These are phyloP conservation scores for Macheiramphus alcinus DNA, from an alignment of 2,113 vertebrate genomes.

Conservation along the genomic window DNA sequence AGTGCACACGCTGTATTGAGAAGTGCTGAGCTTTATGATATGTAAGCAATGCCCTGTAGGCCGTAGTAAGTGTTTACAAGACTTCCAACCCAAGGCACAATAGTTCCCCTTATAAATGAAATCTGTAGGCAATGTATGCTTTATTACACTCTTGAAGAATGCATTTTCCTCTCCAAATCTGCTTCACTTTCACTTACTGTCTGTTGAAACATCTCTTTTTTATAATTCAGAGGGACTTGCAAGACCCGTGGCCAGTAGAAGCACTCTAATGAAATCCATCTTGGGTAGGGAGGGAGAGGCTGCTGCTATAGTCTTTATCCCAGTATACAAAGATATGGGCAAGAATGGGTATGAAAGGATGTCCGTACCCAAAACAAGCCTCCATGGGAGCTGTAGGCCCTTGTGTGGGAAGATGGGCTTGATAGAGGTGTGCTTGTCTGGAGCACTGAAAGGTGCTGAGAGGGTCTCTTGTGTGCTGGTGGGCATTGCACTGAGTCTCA, in stretches of 20 bases:
- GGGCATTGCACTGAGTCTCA: not conserved
- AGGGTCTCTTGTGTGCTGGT: not conserved
- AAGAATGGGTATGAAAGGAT: not conserved
- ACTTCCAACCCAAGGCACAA: not conserved
- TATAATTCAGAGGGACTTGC: not conserved
- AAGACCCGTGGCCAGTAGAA: not conserved
- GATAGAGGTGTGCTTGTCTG: not conserved
- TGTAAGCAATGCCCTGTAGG: not conserved
- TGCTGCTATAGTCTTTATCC: not conserved
- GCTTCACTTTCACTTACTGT: constrained; percentile 32
- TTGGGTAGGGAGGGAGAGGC: not conserved
- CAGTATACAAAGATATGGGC: not conserved
- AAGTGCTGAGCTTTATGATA: not conserved
- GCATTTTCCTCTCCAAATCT: constrained; percentile 28
- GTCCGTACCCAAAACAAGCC: accelerated
- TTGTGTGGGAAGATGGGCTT: not conserved
- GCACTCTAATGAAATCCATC: not conserved
- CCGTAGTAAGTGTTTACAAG: not conserved
- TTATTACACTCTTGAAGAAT: constrained; percentile 12
- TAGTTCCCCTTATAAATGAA: not conserved
- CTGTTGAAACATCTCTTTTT: constrained; percentile 20
- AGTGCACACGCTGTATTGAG: not conserved
- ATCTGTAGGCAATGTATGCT: not conserved
- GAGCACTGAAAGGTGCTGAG: not conserved
- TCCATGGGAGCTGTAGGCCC: not conserved